A percentile compares a stretch with the other conserved stretches of the same genome.
Evolutionary conservation across 2,888 invertebrate genomes (phyloP).

Genomic region (Xestia xanthographa): DNA sequence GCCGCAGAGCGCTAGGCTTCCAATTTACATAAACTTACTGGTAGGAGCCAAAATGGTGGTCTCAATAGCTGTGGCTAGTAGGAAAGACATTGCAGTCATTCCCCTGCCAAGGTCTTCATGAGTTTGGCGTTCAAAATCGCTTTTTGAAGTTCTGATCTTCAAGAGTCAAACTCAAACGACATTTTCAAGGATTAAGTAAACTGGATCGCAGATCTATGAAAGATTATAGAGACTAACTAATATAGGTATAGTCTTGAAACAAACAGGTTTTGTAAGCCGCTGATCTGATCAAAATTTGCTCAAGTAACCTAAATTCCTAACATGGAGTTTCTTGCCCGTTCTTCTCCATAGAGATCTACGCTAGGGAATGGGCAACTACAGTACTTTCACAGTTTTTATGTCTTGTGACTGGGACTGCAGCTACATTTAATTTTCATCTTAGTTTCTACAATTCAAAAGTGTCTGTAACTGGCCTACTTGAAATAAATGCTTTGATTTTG

Average conservation of each 20-base stretch:
- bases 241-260: background rate
- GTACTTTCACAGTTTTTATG: too few species aligned
- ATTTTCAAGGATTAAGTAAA: background rate
- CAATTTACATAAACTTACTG: constrained; percentile 19
- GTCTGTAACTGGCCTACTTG: too few species aligned
- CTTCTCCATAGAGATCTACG: too few species aligned
- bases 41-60: constrained; percentile 4
- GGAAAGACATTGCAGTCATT: background rate
- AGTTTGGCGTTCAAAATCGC: background rate
- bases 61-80: background rate
- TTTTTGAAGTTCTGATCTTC: background rate
- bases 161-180: background rate
- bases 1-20: background rate
- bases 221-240: background rate
- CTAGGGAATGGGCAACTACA: too few species aligned
- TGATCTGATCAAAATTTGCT: background rate
- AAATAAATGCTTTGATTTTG: too few species aligned
- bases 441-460: too few species aligned
- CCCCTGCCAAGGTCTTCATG: background rate
- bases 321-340: too few species aligned
- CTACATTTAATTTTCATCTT: too few species aligned
- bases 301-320: background rate
- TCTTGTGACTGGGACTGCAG: too few species aligned
- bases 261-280: background rate
- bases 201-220: background rate